Evolutionary conservation across 2,113 vertebrate genomes (phyloP).

Genomic region (Pao palembangensis): DNA sequence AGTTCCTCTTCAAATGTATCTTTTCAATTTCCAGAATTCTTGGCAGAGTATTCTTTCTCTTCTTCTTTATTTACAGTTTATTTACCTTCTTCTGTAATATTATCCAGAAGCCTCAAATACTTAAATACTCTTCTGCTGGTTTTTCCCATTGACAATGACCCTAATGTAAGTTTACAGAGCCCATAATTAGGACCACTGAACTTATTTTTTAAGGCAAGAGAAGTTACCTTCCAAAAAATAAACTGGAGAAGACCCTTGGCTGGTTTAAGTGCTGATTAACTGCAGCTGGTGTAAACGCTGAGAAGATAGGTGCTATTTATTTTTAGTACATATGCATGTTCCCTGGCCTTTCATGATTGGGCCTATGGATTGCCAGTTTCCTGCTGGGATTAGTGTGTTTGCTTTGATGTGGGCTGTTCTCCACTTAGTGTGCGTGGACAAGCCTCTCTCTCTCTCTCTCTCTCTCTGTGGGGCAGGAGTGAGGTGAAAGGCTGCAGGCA

Average conservation of each 20-base stretch:
- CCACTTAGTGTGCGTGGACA: constrained; percentile 39
- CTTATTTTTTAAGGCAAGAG: constrained; percentile 8
- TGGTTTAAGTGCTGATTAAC: constrained; percentile 32
- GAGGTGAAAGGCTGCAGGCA: constrained; percentile 31
- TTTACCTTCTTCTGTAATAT: too few species aligned
- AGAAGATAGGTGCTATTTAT: constrained; percentile 32
- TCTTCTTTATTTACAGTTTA: too few species aligned
- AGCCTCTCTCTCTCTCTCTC: constrained; percentile 12
- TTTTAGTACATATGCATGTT: constrained; percentile 28
- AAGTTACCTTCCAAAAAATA: constrained; percentile 14
- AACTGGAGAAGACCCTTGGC: constrained; percentile 1
- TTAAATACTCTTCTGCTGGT: too few species aligned
- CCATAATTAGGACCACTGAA: not conserved
- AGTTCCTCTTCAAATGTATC: too few species aligned
- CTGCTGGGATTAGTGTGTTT: constrained; percentile 41
- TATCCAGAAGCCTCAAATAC: too few species aligned
- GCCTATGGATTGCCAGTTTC: constrained; percentile 34
- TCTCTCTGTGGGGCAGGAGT: constrained; percentile 23
- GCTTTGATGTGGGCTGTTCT: constrained; percentile 57
- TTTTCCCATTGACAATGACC: not conserved
- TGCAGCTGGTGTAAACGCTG: constrained; percentile 30
- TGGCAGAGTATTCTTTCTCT: too few species aligned
- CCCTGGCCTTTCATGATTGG: constrained; percentile 28
- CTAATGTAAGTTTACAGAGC: constrained; percentile 5
- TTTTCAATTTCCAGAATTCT: too few species aligned